Evolutionary conservation across 1,140 invertebrate genomes (phyloP).

Genomic region (Musca vetustissima): DNA sequence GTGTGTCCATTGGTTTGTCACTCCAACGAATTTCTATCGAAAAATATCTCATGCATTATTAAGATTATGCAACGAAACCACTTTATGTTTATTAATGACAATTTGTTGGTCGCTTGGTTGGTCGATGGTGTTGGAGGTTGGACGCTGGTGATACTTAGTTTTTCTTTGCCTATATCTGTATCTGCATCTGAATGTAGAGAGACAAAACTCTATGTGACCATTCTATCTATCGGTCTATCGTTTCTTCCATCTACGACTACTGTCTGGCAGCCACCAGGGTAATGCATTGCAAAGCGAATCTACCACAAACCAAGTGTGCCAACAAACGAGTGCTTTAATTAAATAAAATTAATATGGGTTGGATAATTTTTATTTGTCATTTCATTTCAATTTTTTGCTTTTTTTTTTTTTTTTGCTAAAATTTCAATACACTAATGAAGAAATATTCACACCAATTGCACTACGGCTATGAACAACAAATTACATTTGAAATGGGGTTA

Average conservation of each 20-base stretch:
- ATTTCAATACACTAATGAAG: neutral
- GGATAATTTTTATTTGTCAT: neutral
- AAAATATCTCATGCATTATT: slow-evolving; percentile 5
- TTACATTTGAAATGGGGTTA: too few species aligned
- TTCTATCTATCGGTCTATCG: too few species aligned
- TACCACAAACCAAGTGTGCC: neutral
- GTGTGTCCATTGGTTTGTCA: too few species aligned
- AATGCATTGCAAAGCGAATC: too few species aligned
- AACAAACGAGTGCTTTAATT: neutral
- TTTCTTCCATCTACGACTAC: too few species aligned
- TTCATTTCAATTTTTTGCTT: too few species aligned
- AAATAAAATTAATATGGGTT: slow-evolving; percentile 23
- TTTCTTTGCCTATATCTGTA: neutral
- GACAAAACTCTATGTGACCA: neutral
- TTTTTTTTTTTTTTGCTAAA: too few species aligned
- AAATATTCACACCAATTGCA: neutral
- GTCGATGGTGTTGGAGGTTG: too few species aligned
- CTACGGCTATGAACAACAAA: too few species aligned
- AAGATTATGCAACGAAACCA: slow-evolving; percentile 16
- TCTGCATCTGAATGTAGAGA: neutral
- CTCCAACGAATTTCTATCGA: too few species aligned
- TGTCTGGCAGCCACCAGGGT: too few species aligned
- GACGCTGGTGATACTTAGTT: neutral
- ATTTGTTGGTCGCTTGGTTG: neutral
- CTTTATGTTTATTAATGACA: slow-evolving; percentile 20